These are phyloP conservation scores for Varanus salvator DNA, from an alignment of 2,113 vertebrate species.

Conservation along the genomic window DNA sequence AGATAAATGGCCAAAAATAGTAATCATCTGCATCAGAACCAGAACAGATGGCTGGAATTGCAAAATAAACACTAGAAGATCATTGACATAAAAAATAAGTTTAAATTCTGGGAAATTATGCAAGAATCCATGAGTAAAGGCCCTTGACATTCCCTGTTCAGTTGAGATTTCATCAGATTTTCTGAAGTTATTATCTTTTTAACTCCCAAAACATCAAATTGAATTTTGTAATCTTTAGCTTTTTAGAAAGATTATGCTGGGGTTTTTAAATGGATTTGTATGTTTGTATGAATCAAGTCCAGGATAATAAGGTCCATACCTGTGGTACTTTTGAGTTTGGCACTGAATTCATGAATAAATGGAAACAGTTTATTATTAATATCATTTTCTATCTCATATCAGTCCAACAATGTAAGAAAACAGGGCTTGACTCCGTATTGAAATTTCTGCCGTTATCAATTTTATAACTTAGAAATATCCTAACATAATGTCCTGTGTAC, in stretches of 20 bases:
- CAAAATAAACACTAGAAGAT: too few relatives aligned
- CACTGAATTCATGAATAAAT: not conserved
- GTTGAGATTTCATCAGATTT: not conserved
- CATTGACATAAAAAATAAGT: too few relatives aligned
- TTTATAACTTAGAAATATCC: not conserved
- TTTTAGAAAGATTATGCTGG: too few relatives aligned
- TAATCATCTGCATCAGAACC: too few relatives aligned
- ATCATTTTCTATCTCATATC: not conserved
- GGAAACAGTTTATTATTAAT: not conserved
- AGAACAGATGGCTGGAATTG: too few relatives aligned
- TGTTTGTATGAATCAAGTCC: not conserved
- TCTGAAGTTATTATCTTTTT: not conserved
- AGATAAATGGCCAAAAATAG: too few relatives aligned
- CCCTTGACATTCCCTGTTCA: not conserved
- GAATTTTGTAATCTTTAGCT: too few relatives aligned
- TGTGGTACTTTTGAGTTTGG: not conserved
- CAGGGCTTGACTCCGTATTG: not conserved
- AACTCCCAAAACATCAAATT: too few relatives aligned
- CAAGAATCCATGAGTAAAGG: too few relatives aligned
- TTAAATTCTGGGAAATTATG: too few relatives aligned
- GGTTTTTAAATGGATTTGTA: too few relatives aligned
- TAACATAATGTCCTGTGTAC: not conserved
- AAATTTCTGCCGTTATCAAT: not conserved
- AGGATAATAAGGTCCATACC: not conserved
- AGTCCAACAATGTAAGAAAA: not conserved